phyloP scores from a whole-genome alignment of 2,113 vertebrate genomes.

The Romanogobio albipinnatus region DNA sequence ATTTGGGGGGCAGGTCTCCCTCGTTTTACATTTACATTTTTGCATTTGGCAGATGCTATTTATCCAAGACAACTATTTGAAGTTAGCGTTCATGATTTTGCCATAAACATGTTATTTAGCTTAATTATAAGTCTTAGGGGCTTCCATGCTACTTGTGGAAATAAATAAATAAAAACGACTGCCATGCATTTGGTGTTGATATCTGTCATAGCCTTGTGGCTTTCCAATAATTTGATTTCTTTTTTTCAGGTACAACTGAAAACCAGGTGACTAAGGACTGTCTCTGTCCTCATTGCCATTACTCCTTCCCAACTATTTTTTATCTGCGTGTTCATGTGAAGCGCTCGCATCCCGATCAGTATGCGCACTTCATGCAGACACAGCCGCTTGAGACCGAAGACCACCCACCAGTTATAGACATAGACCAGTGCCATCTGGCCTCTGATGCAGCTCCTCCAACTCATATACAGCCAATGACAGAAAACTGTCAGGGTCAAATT shows the following conservation, averaged over 20 bases:
- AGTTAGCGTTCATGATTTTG: background rate
- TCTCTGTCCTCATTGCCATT: conserved; percentile 68
- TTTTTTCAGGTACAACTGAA: conserved; percentile 53
- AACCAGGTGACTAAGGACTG: conserved; percentile 58
- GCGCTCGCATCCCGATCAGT: conserved; percentile 58
- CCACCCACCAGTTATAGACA: background rate
- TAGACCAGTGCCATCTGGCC: conserved; percentile 45
- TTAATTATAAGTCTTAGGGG: background rate
- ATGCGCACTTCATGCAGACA: conserved; percentile 22
- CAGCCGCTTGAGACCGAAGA: conserved; percentile 10
- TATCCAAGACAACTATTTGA: background rate
- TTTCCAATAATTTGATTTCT: background rate
- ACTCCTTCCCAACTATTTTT: conserved; percentile 72
- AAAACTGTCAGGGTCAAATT: conserved; percentile 29
- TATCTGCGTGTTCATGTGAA: conserved; percentile 71
- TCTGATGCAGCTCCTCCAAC: conserved; percentile 44
- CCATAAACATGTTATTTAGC: background rate
- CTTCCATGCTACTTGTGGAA: background rate
- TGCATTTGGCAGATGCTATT: too few relatives aligned
- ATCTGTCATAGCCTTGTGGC: background rate
- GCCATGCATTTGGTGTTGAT: background rate
- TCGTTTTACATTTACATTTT: too few relatives aligned
- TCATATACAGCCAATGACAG: conserved; percentile 38
- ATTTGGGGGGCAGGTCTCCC: too few relatives aligned
- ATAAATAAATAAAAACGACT: background rate